Percentiles rank a stretch among this genome's conserved stretches.
These are phyloP conservation scores for Irena cyanogastra DNA, from an alignment of 2,113 vertebrate species.

Conservation along the genomic window DNA sequence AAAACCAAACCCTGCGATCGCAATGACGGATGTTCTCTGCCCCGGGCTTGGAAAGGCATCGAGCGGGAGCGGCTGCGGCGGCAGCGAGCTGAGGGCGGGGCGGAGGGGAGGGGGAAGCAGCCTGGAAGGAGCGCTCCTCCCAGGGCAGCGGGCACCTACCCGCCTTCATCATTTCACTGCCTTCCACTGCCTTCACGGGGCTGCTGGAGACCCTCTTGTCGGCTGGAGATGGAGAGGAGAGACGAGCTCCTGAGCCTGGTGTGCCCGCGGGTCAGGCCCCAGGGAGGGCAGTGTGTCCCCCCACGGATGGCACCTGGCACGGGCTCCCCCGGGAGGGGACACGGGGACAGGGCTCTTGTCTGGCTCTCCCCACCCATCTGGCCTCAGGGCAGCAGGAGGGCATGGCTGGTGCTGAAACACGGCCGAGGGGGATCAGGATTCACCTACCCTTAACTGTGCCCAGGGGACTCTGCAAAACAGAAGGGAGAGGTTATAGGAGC, in stretches of 20 bases:
- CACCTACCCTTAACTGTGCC: conserved; percentile 74
- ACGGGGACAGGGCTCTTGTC: not conserved
- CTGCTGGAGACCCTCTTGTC: conserved; percentile 74
- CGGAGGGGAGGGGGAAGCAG: not conserved
- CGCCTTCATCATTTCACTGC: conserved; percentile 82
- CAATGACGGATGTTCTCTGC: not conserved
- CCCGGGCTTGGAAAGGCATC: conserved; percentile 19
- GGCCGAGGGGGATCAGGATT: not conserved
- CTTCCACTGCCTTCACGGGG: conserved; percentile 70
- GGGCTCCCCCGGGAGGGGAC: not conserved
- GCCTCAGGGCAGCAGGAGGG: not conserved
- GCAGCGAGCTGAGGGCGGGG: not conserved
- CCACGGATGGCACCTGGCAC: fast-evolving
- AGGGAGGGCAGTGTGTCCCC: not conserved
- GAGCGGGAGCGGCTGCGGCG: not conserved
- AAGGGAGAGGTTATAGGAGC: conserved; percentile 30
- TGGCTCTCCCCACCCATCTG: not conserved
- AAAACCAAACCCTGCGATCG: not conserved
- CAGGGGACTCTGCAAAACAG: conserved; percentile 71
- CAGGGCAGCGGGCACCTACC: conserved; percentile 56
- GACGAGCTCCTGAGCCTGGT: fast-evolving
- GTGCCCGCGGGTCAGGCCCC: fast-evolving
- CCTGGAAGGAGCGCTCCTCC: not conserved
- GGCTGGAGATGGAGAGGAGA: not conserved
- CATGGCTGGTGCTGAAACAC: not conserved